Base-by-base conservation (phyloP, 2,113 vertebrate species). In the Romanogobio albipinnatus region DNA sequence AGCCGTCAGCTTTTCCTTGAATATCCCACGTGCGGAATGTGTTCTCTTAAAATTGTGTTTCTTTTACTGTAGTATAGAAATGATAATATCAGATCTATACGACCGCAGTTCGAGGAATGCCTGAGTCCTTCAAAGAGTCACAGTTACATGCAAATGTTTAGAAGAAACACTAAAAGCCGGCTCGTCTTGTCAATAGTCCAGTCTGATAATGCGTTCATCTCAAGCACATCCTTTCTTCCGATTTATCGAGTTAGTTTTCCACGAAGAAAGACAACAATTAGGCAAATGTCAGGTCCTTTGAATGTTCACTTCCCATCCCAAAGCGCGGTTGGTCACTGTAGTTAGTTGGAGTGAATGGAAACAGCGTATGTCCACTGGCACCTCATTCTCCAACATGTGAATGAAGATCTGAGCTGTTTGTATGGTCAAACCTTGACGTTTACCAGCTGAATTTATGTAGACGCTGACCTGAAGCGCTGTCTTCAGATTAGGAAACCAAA, bases 141-240 rank as follows among this genome's bases (percentile, higher is more conserved):
- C 53, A 79, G 45, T 68, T 13, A 53, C 19, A 56, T 56, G 33
- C 26, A 24, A 43, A 56, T 58, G 43, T 24, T 33, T 29, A 39
- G 29, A n/a, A 47, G 17, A 82, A n/a, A 24, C 9, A 70, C 4
- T 5, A 58, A 39, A 66, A 51, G 61, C 59, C 43, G 17, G 26
- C 64, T 81, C 70, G 51, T 39, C 43, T 59, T 80, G 80, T 83
- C 75, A 59, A 62, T 61, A 85, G 81, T 89, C 85, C 88, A 14
- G 75, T 47, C 58, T 29, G 75, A 76, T 24, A 43, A 71, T 15
- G 80, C 49, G 49, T 36, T 81, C 59, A 81, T 68, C 29, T 53
- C 56, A 85, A 68, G 86, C 86, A 84, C 86, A 89, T 89, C 83
- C 61, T 71, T 81, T 84, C 17, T 15, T 33, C 17, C 39, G 39